phyloP scores from a whole-genome alignment of 2,888 invertebrate genomes.

The Ophion obscuratus region DNA sequence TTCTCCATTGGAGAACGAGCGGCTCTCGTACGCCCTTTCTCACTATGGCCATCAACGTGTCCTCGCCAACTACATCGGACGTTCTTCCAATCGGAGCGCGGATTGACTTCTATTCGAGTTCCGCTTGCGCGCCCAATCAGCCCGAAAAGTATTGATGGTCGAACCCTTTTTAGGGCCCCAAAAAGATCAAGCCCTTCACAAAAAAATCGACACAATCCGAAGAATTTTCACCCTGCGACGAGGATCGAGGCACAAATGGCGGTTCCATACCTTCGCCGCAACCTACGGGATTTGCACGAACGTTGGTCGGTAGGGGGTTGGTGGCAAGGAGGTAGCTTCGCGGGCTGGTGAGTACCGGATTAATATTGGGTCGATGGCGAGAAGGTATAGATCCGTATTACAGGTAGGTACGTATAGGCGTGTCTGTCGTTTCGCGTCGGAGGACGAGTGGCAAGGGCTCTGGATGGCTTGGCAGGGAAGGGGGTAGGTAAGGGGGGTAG shows the following conservation, averaged over 20 bases:
- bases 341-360: constrained; percentile 27
- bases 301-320: not conserved
- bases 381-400: constrained; percentile 39
- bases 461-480: not conserved
- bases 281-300: constrained; percentile 3
- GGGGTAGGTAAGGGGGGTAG: not conserved
- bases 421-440: constrained; percentile 31
- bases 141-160: too few species aligned
- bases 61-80: too few species aligned
- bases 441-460: not conserved
- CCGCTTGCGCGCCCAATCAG: too few species aligned
- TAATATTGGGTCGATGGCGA: constrained; percentile 49
- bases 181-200: too few species aligned
- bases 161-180: too few species aligned
- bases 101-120: too few species aligned
- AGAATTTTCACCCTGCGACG: constrained; percentile 3
- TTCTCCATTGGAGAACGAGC: not conserved
- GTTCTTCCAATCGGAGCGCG: too few species aligned
- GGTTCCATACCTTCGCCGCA: not conserved
- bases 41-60: not conserved
- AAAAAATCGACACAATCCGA: not conserved
- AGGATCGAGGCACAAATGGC: not conserved
- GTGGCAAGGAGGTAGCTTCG: not conserved
- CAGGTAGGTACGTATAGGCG: constrained; percentile 16
- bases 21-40: constrained; percentile 11